These are phyloP conservation scores for Lasiommata megera DNA, from an alignment of 2,888 invertebrate genomes.

Conservation along the genomic window DNA sequence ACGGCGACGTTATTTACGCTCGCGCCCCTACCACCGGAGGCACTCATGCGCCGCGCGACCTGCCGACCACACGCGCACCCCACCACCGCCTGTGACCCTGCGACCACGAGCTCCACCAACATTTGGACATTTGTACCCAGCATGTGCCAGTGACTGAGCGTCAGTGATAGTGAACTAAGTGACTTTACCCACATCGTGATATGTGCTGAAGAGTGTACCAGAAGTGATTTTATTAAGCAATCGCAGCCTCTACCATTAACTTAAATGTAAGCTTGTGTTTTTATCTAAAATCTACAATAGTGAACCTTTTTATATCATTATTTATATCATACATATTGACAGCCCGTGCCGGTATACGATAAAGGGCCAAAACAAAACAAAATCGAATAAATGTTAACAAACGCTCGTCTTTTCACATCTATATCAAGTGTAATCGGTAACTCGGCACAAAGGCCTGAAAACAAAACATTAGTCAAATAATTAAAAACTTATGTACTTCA, in stretches of 20 bases:
- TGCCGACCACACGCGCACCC: constrained; percentile 73
- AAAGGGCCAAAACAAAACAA: no score
- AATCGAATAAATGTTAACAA: no score
- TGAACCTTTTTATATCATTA: constrained; percentile 7
- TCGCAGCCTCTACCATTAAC: constrained; percentile 76
- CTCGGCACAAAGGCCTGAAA: neutral
- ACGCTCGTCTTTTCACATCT: no score
- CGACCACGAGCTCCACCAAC: constrained; percentile 40
- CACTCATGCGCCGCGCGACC: constrained; percentile 78
- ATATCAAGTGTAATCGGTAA: no score
- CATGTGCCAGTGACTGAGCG: constrained; percentile 71
- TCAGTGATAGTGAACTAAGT: constrained; percentile 57
- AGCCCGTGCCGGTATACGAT: neutral
- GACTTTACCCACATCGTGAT: constrained; percentile 68
- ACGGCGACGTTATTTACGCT: constrained; percentile 74
- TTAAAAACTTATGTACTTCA: neutral
- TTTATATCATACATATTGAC: neutral
- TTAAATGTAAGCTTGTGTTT: constrained; percentile 74
- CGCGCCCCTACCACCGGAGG: constrained; percentile 75
- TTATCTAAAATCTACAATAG: constrained; percentile 39
- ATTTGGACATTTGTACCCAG: constrained; percentile 51
- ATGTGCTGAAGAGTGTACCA: constrained; percentile 68
- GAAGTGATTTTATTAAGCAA: constrained; percentile 53
- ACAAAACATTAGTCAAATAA: neutral
- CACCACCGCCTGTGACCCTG: constrained; percentile 55